Evolutionary conservation across 2,888 invertebrate species (phyloP).

Genomic region (Lydus trimaculatus): DNA sequence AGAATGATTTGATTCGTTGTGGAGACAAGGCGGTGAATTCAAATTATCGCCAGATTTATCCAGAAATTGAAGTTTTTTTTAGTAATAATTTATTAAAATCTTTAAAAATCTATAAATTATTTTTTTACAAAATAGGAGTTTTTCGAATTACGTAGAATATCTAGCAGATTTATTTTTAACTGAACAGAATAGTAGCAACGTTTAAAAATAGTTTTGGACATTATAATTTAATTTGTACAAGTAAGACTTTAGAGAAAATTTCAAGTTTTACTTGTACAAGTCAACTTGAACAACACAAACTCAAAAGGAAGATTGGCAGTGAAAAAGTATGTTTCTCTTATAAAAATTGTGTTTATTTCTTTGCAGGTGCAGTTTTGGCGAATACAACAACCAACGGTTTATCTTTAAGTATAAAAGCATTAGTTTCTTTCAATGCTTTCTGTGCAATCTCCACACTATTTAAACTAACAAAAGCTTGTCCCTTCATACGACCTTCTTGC

Average conservation of each 20-base stretch:
- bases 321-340: neutral
- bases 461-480: slow-evolving; percentile 91
- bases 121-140: too few species aligned
- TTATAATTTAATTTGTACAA: neutral
- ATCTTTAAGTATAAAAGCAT: slow-evolving; percentile 85
- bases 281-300: too few species aligned
- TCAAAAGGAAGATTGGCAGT: neutral
- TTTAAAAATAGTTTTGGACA: neutral
- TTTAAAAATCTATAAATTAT: too few species aligned
- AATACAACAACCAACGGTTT: slow-evolving; percentile 93
- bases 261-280: too few species aligned
- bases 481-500: slow-evolving; percentile 96
- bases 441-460: slow-evolving; percentile 74
- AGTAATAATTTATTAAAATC: too few species aligned
- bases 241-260: neutral
- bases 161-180: neutral
- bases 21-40: neutral
- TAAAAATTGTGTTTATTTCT: slow-evolving; percentile 32
- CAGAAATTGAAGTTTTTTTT: neutral
- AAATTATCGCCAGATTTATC: neutral
- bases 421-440: slow-evolving; percentile 81
- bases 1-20: neutral
- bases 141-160: neutral
- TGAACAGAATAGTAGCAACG: neutral
- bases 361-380: slow-evolving; percentile 65